phyloP scores from a whole-genome alignment of 2,888 invertebrate genomes.

The Tridacna crocea region DNA sequence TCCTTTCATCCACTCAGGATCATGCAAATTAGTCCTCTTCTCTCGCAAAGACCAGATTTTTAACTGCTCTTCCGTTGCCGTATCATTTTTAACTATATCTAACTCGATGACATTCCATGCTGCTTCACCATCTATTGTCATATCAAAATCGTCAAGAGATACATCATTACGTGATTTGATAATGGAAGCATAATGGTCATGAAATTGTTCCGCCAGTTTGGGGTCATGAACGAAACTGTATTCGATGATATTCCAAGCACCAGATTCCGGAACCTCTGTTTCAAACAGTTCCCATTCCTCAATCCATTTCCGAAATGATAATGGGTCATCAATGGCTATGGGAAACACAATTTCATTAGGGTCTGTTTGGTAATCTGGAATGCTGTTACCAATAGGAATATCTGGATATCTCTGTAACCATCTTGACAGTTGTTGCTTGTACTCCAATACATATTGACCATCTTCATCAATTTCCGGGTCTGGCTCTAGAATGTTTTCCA shows the following conservation, averaged over 20 bases:
- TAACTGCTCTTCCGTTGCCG: conserved; percentile 64
- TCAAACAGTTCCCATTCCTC: conserved; percentile 66
- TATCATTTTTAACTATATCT: conserved; percentile 65
- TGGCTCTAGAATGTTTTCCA: conserved; percentile 31
- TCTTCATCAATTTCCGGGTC: neutral
- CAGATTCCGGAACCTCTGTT: conserved; percentile 61
- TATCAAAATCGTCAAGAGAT: conserved; percentile 48
- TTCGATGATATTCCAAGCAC: conserved; percentile 51
- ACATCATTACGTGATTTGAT: conserved; percentile 29
- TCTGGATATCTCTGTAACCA: conserved; percentile 63
- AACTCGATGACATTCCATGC: conserved; percentile 67
- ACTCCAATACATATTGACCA: conserved; percentile 53
- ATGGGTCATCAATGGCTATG: conserved; percentile 57
- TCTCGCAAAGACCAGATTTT: conserved; percentile 54
- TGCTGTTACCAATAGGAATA: conserved; percentile 23
- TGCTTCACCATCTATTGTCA: conserved; percentile 68
- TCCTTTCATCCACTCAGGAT: conserved; percentile 57
- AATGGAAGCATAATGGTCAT: conserved; percentile 12
- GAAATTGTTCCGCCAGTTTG: neutral
- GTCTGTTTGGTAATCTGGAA: conserved; percentile 39
- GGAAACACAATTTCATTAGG: conserved; percentile 64
- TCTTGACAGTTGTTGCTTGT: conserved; percentile 57
- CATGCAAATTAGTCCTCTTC: conserved; percentile 48
- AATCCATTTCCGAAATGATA: conserved; percentile 63
- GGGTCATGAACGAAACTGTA: neutral